phyloP scores from a whole-genome alignment of 2,888 invertebrate species.

The Philopedon plagiatum region DNA sequence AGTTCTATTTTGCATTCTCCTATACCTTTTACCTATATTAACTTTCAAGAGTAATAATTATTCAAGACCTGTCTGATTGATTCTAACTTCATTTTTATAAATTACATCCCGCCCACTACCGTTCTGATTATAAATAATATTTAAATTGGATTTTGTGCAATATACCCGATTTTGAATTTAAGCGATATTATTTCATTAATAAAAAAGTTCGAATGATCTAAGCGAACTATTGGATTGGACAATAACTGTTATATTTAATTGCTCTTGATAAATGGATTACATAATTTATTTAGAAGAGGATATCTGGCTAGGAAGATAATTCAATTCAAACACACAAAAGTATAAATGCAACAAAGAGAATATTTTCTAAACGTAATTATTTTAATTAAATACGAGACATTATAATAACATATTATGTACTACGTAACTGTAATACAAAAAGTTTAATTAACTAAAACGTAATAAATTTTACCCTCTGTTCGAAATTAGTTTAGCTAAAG shows the following conservation, averaged over 20 bases:
- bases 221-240: background rate
- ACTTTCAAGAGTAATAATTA: no score
- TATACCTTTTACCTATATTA: no score
- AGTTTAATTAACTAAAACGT: background rate
- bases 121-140: no score
- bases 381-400: background rate
- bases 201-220: background rate
- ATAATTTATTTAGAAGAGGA: background rate
- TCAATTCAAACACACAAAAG: conserved; percentile 1
- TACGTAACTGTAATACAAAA: background rate
- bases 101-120: no score
- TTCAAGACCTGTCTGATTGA: no score
- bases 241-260: conserved; percentile 4
- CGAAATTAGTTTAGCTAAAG: no score
- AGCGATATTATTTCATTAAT: no score
- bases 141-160: no score
- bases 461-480: no score
- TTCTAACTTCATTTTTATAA: no score
- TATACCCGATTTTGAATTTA: no score
- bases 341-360: background rate
- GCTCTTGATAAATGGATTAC: conserved; percentile 2
- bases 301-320: background rate
- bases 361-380: background rate
- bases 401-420: background rate
- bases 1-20: no score